Percentiles rank a stretch among this genome's conserved stretches.
Evolutionary conservation across 2,888 invertebrate genomes (phyloP).

Genomic region (Cantharis rustica): DNA sequence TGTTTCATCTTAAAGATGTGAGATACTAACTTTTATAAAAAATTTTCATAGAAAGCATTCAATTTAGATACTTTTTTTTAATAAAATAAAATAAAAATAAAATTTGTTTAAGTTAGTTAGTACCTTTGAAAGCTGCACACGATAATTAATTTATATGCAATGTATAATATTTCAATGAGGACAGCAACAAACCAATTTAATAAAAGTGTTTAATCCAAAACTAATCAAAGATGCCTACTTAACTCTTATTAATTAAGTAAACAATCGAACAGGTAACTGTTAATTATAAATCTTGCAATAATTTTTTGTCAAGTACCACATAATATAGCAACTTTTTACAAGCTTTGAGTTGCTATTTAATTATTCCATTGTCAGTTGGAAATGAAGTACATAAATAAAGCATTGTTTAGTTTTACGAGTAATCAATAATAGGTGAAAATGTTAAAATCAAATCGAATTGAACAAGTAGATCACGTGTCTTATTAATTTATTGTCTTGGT

Average conservation of each 20-base stretch:
- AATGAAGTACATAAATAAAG: neutral
- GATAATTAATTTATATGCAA: neutral
- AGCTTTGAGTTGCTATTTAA: neutral
- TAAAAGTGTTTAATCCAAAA: neutral
- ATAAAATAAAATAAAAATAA: too few species aligned
- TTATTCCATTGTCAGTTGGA: neutral
- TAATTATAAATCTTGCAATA: neutral
- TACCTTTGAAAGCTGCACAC: neutral
- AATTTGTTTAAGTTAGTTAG: too few species aligned
- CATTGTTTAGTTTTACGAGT: neutral
- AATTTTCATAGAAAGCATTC: neutral
- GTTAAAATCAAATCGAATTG: neutral
- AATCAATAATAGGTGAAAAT: neutral
- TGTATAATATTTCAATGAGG: neutral
- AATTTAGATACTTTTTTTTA: neutral
- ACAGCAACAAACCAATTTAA: neutral
- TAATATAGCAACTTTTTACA: neutral
- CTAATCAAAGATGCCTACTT: neutral
- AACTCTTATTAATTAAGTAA: neutral
- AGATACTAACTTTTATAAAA: neutral
- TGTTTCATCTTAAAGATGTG: constrained; percentile 16
- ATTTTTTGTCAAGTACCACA: neutral
- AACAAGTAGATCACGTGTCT: neutral
- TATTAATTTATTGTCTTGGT: neutral
- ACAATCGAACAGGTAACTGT: neutral